These are phyloP conservation scores for Doryteuthis pealeii DNA, from an alignment of 1,140 invertebrate genomes.

Conservation along the genomic window DNA sequence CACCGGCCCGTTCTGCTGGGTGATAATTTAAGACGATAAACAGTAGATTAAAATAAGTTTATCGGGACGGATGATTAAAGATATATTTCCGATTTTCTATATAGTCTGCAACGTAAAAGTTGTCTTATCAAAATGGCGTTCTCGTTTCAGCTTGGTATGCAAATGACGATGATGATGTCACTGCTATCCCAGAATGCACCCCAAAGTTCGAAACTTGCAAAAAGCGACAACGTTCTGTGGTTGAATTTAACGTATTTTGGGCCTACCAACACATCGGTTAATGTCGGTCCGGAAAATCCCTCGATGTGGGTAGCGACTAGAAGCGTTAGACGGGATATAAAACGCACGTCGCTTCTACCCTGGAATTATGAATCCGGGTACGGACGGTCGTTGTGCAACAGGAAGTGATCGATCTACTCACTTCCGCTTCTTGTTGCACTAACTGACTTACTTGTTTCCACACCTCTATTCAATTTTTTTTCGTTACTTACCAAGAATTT, in stretches of 20 bases:
- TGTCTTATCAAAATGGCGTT: conserved; percentile 12
- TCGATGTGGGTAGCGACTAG: not conserved
- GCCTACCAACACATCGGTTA: not conserved
- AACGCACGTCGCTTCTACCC: not conserved
- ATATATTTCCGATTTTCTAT: conserved; percentile 4
- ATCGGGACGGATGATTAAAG: conserved; percentile 10
- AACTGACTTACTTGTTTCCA: too few relatives aligned
- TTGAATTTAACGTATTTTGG: not conserved
- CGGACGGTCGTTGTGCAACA: not conserved
- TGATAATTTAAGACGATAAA: conserved; percentile 14
- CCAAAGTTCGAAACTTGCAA: conserved; percentile 4
- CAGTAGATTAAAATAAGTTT: conserved; percentile 3
- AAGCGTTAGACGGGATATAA: not conserved
- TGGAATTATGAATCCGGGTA: not conserved
- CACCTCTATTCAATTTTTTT: too few relatives aligned
- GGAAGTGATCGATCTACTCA: not conserved
- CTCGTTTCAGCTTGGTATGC: not conserved
- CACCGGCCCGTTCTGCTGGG: conserved; percentile 25
- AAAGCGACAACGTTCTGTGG: not conserved
- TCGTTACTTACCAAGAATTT: not conserved
- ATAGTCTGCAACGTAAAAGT: conserved; percentile 9
- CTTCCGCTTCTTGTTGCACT: too few relatives aligned
- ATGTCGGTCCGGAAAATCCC: not conserved
- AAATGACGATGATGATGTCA: conserved; percentile 7
- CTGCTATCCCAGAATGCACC: conserved; percentile 9